These are phyloP conservation scores for Lampropteryx suffumata DNA, from an alignment of 2,888 invertebrate genomes.

Conservation along the genomic window DNA sequence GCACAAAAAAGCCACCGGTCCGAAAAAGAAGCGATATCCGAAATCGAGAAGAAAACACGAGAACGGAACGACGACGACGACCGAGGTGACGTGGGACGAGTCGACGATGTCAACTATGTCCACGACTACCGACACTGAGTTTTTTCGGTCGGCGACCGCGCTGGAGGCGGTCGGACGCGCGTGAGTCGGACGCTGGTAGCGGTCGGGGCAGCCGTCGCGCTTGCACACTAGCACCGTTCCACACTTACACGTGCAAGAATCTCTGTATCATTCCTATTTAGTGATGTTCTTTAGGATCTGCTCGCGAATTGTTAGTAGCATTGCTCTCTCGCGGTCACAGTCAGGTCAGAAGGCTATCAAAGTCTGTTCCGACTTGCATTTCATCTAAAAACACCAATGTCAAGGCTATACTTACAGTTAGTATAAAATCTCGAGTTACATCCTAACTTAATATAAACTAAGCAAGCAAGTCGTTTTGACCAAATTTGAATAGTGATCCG, in stretches of 20 bases:
- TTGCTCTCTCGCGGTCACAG: conserved; percentile 54
- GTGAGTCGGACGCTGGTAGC: conserved; percentile 75
- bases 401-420: too few relatives aligned
- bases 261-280: conserved; percentile 65
- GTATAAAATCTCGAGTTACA: too few relatives aligned
- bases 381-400: too few relatives aligned
- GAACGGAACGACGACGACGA: conserved; percentile 74
- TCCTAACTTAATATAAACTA: not conserved
- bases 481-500: conserved; percentile 39
- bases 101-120: conserved; percentile 79
- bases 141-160: conserved; percentile 82
- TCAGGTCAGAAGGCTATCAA: conserved; percentile 11
- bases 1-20: conserved; percentile 76
- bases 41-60: conserved; percentile 80
- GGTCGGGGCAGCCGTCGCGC: conserved; percentile 78
- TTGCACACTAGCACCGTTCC: conserved; percentile 79
- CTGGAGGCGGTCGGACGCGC: conserved; percentile 80
- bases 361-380: too few relatives aligned
- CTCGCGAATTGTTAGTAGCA: conserved; percentile 49
- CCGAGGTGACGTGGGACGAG: conserved; percentile 75
- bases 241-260: conserved; percentile 68
- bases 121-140: conserved; percentile 79
- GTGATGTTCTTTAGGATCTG: conserved; percentile 45
- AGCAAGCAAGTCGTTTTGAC: conserved; percentile 33
- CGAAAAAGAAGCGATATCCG: conserved; percentile 80